phyloP scores from a whole-genome alignment of 1,140 invertebrate genomes.

The Calycopis cecrops region DNA sequence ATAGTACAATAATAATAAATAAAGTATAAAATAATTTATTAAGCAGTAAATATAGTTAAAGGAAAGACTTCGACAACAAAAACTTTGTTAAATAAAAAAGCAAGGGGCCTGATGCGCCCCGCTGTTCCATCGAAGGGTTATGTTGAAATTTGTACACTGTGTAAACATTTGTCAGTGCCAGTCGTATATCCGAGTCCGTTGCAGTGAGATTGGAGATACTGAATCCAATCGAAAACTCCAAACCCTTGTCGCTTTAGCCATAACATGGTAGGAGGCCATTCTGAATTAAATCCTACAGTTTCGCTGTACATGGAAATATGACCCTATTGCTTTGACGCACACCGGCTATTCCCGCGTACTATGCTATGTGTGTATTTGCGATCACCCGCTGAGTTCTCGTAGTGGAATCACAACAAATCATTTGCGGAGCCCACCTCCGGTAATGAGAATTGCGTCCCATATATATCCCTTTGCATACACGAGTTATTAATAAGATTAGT shows the following conservation, averaged over 20 bases:
- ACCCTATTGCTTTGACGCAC: constrained; percentile 32
- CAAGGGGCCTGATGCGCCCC: constrained; percentile 32
- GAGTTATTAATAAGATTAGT: constrained; percentile 15
- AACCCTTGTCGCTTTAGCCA: constrained; percentile 60
- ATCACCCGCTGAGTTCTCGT: constrained; percentile 63
- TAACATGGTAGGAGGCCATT: constrained; percentile 67
- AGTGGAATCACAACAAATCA: constrained; percentile 70
- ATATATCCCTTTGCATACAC: constrained; percentile 31
- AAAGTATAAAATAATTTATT: neutral
- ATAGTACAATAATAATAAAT: too few species aligned
- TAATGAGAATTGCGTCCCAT: constrained; percentile 61
- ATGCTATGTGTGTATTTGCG: constrained; percentile 39
- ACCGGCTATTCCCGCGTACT: constrained; percentile 35
- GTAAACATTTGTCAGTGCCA: constrained; percentile 67
- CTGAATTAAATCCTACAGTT: constrained; percentile 55
- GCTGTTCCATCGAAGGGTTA: constrained; percentile 43
- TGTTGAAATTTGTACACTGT: constrained; percentile 66
- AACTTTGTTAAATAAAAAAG: constrained; percentile 29
- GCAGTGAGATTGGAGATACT: constrained; percentile 65
- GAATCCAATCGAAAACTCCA: constrained; percentile 66
- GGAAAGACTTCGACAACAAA: constrained; percentile 29
- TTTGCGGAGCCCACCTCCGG: constrained; percentile 60
- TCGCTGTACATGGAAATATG: constrained; percentile 34
- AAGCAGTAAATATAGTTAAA: constrained; percentile 15
- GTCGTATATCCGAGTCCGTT: constrained; percentile 47